Base-by-base conservation (phyloP, 2,797 vertebrate species). In the Chelmon rostratus region DNA sequence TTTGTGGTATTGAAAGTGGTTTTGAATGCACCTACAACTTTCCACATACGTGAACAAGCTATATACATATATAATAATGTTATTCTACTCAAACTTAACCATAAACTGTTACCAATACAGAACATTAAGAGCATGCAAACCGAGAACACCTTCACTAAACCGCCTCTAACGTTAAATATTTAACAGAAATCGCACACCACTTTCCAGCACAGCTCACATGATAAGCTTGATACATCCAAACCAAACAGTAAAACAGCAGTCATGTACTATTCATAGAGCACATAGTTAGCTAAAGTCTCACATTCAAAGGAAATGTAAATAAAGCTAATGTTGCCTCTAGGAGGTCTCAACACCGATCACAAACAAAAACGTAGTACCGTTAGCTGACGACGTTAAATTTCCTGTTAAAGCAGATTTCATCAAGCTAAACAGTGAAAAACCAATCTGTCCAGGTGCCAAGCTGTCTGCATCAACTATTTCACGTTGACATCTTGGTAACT, bases 111-210 rank as follows among this genome's bases (percentile, higher is more conserved):
- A 1, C 4, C 25, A 40, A 5, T 1, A 1, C 13, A 44, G 19
- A 66, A 25, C 47, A 40, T 40, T 1, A 16, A 50, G 16, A 37
- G 33, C 53, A 59, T 25, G 50, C 13, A 74, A 54, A 70, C 46
- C 38, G 54, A 16, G 46, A 52, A 76, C 50, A 76, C 31, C 63
- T 65, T 75, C 76, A 73, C 46, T 58, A 18, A 84, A 75, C 15
- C 28, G 28, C 47, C 35, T 4, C 4, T 42, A 40, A 5, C 42
- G 40, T 42, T 86, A 35, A 92, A 91, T 89, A 89, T 92, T 93
- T 92, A 92, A 44, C 76, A 87, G 77, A 54, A 73, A 75, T 66
- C 54, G 11, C 69, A 88, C 64, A 78, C 61, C 68, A 61, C 49
- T 68, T 5, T 42, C 25, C n/a, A 47, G 46, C 25, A 52, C 16